These are phyloP conservation scores for Lemur catta DNA, from an alignment of 2,797 vertebrate genomes.

Conservation along the genomic window DNA sequence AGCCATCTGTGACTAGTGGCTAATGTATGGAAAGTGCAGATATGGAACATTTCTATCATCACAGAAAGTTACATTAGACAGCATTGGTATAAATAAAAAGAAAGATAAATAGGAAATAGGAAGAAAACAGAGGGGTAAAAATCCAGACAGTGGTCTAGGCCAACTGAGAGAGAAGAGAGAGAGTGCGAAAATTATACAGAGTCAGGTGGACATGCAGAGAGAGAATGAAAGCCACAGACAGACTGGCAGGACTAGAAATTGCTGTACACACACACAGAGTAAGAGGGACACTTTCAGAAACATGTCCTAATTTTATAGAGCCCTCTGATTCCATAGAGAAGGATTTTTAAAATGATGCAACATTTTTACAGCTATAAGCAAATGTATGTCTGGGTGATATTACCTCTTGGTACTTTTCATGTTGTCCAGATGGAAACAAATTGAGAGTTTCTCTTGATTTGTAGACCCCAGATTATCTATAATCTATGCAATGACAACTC, in stretches of 20 bases:
- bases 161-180: neutral
- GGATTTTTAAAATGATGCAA: neutral
- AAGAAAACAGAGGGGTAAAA: neutral
- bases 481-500: slow-evolving; percentile 10
- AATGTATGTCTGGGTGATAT: neutral
- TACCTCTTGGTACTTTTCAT: slow-evolving; percentile 20
- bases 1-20: neutral
- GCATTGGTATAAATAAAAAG: neutral
- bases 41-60: neutral
- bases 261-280: neutral
- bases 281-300: neutral
- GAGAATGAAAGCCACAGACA: neutral
- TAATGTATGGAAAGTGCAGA: neutral
- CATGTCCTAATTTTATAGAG: neutral
- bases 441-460: slow-evolving; percentile 16
- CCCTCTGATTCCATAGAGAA: neutral
- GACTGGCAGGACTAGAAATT: neutral
- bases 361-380: neutral
- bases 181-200: neutral
- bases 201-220: neutral
- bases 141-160: neutral
- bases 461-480: neutral
- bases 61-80: neutral
- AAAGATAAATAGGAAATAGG: neutral
- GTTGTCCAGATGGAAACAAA: slow-evolving; percentile 13